Percentiles rank a stretch among this genome's conserved stretches.
These are phyloP conservation scores for Amphipyra berbera DNA, from an alignment of 2,888 invertebrate genomes.

Conservation along the genomic window DNA sequence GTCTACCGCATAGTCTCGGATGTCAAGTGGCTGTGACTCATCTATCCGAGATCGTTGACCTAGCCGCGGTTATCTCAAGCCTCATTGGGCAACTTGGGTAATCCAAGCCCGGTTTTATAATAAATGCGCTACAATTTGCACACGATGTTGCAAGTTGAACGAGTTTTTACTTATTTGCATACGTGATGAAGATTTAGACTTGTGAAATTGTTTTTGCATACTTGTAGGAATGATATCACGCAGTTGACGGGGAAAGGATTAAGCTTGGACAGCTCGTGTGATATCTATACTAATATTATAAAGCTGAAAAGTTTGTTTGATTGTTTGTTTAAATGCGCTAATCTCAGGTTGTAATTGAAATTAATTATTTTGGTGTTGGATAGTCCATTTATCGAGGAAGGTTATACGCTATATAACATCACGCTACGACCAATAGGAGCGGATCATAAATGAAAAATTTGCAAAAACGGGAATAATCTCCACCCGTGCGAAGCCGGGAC, in stretches of 20 bases:
- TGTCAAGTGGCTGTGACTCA: slow-evolving; percentile 71
- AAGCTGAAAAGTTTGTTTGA: no score
- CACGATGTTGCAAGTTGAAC: slow-evolving; percentile 42
- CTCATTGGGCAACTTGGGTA: slow-evolving; percentile 55
- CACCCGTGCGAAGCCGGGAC: no score
- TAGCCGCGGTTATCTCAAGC: slow-evolving; percentile 49
- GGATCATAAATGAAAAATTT: no score
- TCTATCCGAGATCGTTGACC: slow-evolving; percentile 71
- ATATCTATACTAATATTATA: no score
- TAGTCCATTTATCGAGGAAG: no score
- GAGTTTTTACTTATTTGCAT: slow-evolving; percentile 50
- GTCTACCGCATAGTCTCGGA: slow-evolving; percentile 62
- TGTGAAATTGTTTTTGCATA: slow-evolving; percentile 47
- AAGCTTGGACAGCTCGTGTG: slow-evolving; percentile 11
- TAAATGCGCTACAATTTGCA: slow-evolving; percentile 42
- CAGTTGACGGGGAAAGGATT: slow-evolving; percentile 31
- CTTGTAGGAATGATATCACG: slow-evolving; percentile 19
- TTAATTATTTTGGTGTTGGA: no score
- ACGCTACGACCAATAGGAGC: no score
- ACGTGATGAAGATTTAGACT: slow-evolving; percentile 43
- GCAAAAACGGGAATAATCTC: no score
- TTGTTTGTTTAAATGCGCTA: no score
- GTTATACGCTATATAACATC: no score
- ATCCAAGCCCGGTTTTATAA: slow-evolving; percentile 44
- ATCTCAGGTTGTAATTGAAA: no score